Evolutionary conservation across 2,888 invertebrate genomes (phyloP).

Genomic region (Trachelus tabidus): DNA sequence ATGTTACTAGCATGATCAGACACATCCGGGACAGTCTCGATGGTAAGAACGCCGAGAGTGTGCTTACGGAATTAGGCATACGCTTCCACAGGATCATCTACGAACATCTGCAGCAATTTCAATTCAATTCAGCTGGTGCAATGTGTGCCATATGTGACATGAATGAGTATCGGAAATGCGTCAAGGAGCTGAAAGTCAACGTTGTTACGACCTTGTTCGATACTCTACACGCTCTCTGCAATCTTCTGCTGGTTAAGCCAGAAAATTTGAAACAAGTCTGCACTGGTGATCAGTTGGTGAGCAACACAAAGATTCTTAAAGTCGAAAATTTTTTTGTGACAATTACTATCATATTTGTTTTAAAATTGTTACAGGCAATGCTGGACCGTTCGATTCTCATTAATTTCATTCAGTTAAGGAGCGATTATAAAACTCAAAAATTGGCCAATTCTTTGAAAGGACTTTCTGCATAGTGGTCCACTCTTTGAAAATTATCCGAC

Average conservation of each 20-base stretch:
- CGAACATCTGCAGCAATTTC: conserved; percentile 93
- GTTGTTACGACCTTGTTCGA: conserved; percentile 92
- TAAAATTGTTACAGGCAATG: conserved; percentile 77
- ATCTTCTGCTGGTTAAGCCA: conserved; percentile 92
- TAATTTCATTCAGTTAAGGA: conserved; percentile 93
- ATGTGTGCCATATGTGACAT: conserved; percentile 99
- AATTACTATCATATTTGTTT: conserved; percentile 23
- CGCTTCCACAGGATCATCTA: conserved; percentile 94
- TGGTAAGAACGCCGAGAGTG: conserved; percentile 89
- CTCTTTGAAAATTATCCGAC: background rate
- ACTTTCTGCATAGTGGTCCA: conserved; percentile 52
- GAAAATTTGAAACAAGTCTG: conserved; percentile 97
- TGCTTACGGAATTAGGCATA: conserved; percentile 89
- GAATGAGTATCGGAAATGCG: conserved; percentile 94
- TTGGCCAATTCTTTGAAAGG: conserved; percentile 71
- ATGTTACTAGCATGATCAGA: conserved; percentile 80
- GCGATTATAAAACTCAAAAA: conserved; percentile 93
- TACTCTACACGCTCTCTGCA: conserved; percentile 94
- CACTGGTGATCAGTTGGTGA: conserved; percentile 92
- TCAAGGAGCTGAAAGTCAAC: conserved; percentile 80
- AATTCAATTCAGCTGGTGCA: conserved; percentile 95
- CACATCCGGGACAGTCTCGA: conserved; percentile 87
- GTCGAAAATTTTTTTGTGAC: conserved; percentile 5
- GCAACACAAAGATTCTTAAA: conserved; percentile 44
- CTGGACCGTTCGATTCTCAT: conserved; percentile 89